These are phyloP conservation scores for Sclerurus mexicanus DNA, from an alignment of 2,113 vertebrate species.

Conservation along the genomic window DNA sequence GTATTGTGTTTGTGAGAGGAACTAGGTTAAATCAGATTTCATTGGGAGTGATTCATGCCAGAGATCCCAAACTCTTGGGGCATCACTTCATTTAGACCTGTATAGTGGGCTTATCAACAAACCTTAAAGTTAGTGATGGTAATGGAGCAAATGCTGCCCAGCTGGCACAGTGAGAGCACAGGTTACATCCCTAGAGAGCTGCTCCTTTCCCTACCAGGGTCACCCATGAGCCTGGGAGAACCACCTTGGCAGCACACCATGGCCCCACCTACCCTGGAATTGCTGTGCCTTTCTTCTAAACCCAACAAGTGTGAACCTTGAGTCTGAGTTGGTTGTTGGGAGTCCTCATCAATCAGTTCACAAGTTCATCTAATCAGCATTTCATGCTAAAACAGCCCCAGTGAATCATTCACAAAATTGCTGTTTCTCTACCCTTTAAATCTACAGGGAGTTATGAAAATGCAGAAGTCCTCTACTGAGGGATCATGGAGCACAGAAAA, in stretches of 20 bases:
- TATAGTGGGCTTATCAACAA: background rate
- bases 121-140: background rate
- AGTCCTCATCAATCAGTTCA: background rate
- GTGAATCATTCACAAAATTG: background rate
- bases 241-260: accelerated
- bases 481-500: background rate
- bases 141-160: background rate
- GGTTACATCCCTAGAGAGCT: background rate
- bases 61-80: background rate
- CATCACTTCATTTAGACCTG: background rate
- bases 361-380: background rate
- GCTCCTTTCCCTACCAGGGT: accelerated
- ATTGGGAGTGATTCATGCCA: background rate
- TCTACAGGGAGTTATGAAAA: background rate
- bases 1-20: background rate
- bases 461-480: background rate
- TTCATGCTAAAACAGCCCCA: background rate
- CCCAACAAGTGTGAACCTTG: accelerated
- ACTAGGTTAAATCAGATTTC: background rate
- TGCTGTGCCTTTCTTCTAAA: background rate
- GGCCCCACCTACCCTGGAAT: background rate
- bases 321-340: background rate
- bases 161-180: background rate
- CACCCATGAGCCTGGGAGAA: accelerated
- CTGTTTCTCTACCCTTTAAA: background rate